Conservation (phyloP, 1,140 invertebrate genomes). For the Reticulitermes speratus region DNA sequence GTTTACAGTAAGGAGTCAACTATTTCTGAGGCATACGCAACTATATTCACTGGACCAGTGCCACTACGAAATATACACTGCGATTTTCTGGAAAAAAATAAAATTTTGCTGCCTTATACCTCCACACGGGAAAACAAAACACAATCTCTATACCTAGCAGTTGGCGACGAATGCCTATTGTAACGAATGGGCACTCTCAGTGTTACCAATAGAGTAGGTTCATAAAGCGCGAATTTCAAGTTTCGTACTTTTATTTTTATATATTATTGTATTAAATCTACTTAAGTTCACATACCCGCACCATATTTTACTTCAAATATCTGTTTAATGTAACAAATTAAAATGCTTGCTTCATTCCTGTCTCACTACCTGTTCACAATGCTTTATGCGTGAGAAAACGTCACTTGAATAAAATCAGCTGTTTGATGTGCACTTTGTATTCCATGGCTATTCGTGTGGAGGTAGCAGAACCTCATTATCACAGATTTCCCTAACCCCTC, state of each 20-base stretch:
- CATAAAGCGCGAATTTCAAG: not conserved
- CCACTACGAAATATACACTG: conserved; percentile 23
- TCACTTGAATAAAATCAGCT: no score
- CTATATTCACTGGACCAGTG: not conserved
- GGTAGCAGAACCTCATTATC: no score
- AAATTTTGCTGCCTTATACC: not conserved
- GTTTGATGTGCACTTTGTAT: no score
- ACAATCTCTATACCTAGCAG: not conserved
- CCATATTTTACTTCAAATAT: no score
- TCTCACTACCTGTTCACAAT: no score
- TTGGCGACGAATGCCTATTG: not conserved
- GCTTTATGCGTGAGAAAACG: no score
- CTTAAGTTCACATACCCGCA: no score
- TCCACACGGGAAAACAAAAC: not conserved
- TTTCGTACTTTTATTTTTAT: not conserved
- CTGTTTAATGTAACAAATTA: no score
- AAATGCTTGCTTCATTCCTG: no score
- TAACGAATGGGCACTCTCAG: not conserved
- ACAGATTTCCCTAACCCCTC: no score
- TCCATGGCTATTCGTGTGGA: no score
- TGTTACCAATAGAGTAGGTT: not conserved
- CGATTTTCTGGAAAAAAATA: not conserved
- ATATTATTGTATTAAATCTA: no score
- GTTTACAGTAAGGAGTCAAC: not conserved
- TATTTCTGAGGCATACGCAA: conserved; percentile 25